These are phyloP conservation scores for Pachypsylla venusta DNA, from an alignment of 1,140 invertebrate species.

Conservation along the genomic window DNA sequence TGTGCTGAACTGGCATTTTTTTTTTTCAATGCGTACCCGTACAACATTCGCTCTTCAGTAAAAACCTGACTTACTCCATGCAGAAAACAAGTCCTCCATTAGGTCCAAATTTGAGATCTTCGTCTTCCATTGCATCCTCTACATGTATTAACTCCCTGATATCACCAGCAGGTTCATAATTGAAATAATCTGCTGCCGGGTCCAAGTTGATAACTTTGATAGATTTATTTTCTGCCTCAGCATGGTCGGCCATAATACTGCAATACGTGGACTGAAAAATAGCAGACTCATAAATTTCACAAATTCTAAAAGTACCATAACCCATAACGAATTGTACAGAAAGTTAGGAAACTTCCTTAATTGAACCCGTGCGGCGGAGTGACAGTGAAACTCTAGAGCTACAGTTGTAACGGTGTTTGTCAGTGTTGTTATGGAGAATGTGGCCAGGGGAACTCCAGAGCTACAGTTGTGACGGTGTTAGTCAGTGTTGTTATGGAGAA, in stretches of 20 bases:
- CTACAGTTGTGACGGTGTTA: too few relatives aligned
- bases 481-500: too few relatives aligned
- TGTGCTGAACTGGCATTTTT: too few relatives aligned
- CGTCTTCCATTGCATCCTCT: conserved; percentile 94
- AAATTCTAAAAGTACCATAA: too few relatives aligned
- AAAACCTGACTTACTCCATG: conserved; percentile 58
- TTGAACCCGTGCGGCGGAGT: too few relatives aligned
- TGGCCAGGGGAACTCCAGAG: too few relatives aligned
- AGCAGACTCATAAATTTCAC: conserved; percentile 14
- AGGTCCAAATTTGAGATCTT: conserved; percentile 85
- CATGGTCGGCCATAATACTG: conserved; percentile 71
- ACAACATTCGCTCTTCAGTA: not conserved
- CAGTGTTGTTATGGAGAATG: too few relatives aligned
- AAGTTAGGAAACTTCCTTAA: too few relatives aligned
- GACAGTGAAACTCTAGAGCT: too few relatives aligned
- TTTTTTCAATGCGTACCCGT: not conserved
- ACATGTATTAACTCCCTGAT: conserved; percentile 86
- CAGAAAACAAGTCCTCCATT: conserved; percentile 96
- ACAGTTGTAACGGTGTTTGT: too few relatives aligned
- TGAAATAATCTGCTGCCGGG: conserved; percentile 92
- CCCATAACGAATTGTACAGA: too few relatives aligned
- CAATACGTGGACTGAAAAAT: conserved; percentile 82
- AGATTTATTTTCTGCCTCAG: conserved; percentile 48
- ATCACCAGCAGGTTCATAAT: conserved; percentile 75
- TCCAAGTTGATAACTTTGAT: conserved; percentile 91